Conservation (phyloP, 1,140 invertebrate genomes). For the Drosophila pruinosa region DNA sequence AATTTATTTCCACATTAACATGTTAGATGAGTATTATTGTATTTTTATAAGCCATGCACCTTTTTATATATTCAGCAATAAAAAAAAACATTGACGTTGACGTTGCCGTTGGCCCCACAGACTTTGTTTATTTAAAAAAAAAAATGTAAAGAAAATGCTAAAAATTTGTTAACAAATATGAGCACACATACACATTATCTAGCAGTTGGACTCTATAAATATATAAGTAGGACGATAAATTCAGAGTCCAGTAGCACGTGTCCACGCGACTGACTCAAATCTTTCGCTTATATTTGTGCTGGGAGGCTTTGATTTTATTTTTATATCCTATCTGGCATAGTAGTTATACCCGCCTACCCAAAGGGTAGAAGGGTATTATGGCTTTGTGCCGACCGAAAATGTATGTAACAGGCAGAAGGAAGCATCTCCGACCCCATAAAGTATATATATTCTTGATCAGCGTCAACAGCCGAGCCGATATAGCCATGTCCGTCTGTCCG, state of each 20-base stretch:
- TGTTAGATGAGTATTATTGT: neutral
- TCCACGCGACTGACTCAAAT: slow-evolving; percentile 50
- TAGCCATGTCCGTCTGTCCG: too few relatives aligned
- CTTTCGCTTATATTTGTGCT: neutral
- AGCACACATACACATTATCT: neutral
- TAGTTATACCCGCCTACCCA: slow-evolving; percentile 18
- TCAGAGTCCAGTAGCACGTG: slow-evolving; percentile 51
- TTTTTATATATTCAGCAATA: slow-evolving; percentile 42
- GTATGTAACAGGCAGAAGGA: too few relatives aligned
- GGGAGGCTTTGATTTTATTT: slow-evolving; percentile 46
- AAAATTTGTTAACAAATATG: slow-evolving; percentile 29
- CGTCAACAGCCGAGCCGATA: too few relatives aligned
- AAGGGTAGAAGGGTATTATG: neutral
- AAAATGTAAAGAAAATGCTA: slow-evolving; percentile 42
- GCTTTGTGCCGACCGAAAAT: too few relatives aligned
- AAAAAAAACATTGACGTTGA: slow-evolving; percentile 37
- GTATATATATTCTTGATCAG: too few relatives aligned
- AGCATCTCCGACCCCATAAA: too few relatives aligned
- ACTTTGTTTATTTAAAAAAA: slow-evolving; percentile 48
- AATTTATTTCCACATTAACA: slow-evolving; percentile 16
- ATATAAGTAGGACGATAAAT: slow-evolving; percentile 40
- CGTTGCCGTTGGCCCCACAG: too few relatives aligned
- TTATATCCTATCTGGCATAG: slow-evolving; percentile 31
- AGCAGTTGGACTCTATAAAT: slow-evolving; percentile 42
- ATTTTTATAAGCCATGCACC: slow-evolving; percentile 1